Percentiles rank a stretch among this genome's conserved stretches.
phyloP scores from a whole-genome alignment of 2,888 invertebrate genomes.

The Rotaria magnacalcarata region DNA sequence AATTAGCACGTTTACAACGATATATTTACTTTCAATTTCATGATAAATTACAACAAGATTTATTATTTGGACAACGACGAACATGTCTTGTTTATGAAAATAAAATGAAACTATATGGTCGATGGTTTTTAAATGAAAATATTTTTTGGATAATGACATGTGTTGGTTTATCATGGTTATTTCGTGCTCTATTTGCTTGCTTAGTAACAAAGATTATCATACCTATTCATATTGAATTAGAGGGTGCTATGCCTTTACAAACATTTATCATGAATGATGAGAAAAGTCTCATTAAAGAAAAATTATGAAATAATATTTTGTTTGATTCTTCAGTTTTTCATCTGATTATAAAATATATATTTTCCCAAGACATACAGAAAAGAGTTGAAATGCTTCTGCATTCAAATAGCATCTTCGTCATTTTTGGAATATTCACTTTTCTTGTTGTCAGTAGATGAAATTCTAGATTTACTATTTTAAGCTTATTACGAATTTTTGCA shows the following conservation, averaged over 20 bases:
- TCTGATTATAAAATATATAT: too few species aligned
- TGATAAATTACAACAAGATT: neutral
- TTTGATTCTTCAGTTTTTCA: too few species aligned
- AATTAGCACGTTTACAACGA: neutral
- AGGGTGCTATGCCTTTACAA: neutral
- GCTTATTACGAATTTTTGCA: too few species aligned
- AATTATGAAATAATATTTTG: neutral
- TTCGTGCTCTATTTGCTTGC: neutral
- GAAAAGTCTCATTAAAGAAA: neutral
- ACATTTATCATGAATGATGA: neutral
- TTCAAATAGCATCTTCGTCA: too few species aligned
- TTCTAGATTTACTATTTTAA: too few species aligned
- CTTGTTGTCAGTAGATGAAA: too few species aligned
- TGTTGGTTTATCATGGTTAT: slow-evolving; percentile 21
- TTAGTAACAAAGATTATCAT: neutral
- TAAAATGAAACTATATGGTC: neutral
- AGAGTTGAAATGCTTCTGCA: too few species aligned
- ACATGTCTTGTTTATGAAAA: neutral
- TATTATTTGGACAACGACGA: neutral
- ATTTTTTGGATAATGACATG: slow-evolving; percentile 25
- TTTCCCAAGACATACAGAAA: too few species aligned
- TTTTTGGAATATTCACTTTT: too few species aligned
- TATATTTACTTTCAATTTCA: neutral
- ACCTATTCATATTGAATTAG: neutral
- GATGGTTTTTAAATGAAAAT: slow-evolving; percentile 21